Percentiles rank a stretch among this genome's conserved stretches.
phyloP scores from a whole-genome alignment of 2,113 vertebrate species.

The Calyptommatus sinebrachiatus region DNA sequence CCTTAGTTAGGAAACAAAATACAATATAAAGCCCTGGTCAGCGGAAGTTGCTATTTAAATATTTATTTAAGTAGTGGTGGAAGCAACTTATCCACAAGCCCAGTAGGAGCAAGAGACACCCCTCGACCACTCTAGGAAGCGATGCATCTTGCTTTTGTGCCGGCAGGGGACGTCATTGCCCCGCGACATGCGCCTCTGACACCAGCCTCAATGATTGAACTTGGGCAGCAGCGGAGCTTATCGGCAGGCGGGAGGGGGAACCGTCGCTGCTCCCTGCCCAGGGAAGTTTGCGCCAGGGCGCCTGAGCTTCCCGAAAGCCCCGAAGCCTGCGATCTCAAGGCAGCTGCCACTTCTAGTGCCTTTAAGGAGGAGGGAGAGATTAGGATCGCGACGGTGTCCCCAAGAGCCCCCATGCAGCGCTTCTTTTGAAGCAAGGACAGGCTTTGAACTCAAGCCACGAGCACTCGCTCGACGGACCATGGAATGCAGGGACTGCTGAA shows the following conservation, averaged over 20 bases:
- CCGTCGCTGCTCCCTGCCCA: background rate
- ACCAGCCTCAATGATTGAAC: fast-evolving
- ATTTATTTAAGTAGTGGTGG: no score
- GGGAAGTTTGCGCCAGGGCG: background rate
- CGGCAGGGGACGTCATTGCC: conserved; percentile 66
- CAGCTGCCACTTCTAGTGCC: background rate
- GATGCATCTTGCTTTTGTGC: background rate
- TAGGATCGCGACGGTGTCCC: no score
- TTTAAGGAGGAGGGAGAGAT: no score
- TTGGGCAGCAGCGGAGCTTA: no score
- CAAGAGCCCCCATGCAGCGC: no score
- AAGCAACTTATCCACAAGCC: no score
- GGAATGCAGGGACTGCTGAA: no score
- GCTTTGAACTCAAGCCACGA: no score
- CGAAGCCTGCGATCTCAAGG: no score
- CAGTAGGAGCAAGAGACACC: background rate
- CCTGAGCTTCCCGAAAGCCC: no score
- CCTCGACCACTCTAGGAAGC: background rate
- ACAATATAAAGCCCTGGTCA: background rate
- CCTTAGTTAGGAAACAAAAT: background rate
- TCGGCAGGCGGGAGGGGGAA: background rate
- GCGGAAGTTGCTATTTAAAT: background rate
- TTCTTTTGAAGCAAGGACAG: no score
- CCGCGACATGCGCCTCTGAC: conserved; percentile 6
- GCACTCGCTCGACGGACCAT: no score